Evolutionary conservation across 2,113 vertebrate genomes (phyloP).

Genomic region (Nicator chloris): DNA sequence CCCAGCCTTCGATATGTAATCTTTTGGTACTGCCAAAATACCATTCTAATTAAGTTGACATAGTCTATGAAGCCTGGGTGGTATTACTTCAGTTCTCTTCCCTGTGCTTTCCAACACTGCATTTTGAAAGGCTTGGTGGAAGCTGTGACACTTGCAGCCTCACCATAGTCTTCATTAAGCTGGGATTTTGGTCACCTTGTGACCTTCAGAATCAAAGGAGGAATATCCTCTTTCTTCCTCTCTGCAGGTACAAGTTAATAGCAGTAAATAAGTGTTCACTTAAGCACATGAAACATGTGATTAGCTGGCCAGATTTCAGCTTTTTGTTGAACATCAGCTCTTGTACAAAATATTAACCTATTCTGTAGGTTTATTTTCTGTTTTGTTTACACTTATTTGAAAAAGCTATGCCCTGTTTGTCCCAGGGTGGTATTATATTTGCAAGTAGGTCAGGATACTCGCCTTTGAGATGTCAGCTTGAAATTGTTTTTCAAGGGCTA

Average conservation of each 20-base stretch:
- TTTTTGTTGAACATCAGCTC: conserved; percentile 27
- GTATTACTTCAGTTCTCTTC: conserved; percentile 29
- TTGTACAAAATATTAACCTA: conserved; percentile 40
- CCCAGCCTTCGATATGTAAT: conserved; percentile 51
- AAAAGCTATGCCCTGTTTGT: conserved; percentile 24
- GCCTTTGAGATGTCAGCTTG: neutral
- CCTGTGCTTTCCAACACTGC: neutral
- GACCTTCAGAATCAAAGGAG: conserved; percentile 29
- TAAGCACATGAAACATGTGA: conserved; percentile 1
- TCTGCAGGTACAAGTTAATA: conserved; percentile 46
- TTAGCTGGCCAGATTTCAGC: conserved; percentile 14
- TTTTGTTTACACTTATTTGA: conserved; percentile 3
- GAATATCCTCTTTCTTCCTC: neutral
- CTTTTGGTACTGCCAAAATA: conserved; percentile 52
- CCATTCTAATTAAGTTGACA: conserved; percentile 54
- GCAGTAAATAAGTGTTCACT: conserved; percentile 11
- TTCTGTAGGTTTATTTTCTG: conserved; percentile 13
- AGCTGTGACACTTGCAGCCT: conserved; percentile 12
- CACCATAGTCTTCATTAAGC: neutral
- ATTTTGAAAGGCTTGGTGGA: neutral
- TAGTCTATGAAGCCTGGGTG: conserved; percentile 42
- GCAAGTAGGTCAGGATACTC: conserved; percentile 14
- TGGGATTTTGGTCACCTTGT: neutral
- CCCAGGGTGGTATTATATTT: neutral
- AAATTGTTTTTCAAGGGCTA: neutral